Evolutionary conservation across 2,113 vertebrate genomes (phyloP).

Genomic region (Bubalus kerabau): DNA sequence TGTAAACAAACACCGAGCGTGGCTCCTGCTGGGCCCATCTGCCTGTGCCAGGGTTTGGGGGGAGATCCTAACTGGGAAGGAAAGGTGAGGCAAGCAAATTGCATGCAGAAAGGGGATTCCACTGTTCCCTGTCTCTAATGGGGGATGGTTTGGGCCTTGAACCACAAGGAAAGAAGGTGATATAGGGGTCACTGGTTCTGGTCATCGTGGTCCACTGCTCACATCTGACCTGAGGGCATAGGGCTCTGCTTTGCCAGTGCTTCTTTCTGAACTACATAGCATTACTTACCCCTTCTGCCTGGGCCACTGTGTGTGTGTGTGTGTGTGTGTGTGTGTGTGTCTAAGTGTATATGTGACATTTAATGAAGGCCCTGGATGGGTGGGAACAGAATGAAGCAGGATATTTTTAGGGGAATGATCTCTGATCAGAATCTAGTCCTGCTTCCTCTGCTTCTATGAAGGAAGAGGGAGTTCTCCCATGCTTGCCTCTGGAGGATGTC

Average conservation of each 20-base stretch:
- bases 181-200: conserved; percentile 36
- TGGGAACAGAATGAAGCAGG: conserved; percentile 4
- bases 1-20: neutral
- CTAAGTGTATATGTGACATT: neutral
- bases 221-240: neutral
- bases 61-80: neutral
- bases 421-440: conserved; percentile 18
- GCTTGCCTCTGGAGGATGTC: neutral
- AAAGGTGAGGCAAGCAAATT: neutral
- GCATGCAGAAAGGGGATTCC: neutral
- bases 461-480: neutral
- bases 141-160: neutral
- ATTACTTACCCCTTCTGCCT: neutral
- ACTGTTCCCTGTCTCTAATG: neutral
- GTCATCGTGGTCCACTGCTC: neutral
- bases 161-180: conserved; percentile 32
- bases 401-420: conserved; percentile 40
- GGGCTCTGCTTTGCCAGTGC: neutral
- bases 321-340: neutral
- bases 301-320: neutral
- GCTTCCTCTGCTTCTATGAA: neutral
- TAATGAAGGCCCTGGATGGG: conserved; percentile 33
- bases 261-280: conserved; percentile 14
- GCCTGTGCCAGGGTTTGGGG: neutral
- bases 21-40: neutral